Base-by-base conservation (phyloP, 2,113 vertebrate species). In the Aythya baeri region DNA sequence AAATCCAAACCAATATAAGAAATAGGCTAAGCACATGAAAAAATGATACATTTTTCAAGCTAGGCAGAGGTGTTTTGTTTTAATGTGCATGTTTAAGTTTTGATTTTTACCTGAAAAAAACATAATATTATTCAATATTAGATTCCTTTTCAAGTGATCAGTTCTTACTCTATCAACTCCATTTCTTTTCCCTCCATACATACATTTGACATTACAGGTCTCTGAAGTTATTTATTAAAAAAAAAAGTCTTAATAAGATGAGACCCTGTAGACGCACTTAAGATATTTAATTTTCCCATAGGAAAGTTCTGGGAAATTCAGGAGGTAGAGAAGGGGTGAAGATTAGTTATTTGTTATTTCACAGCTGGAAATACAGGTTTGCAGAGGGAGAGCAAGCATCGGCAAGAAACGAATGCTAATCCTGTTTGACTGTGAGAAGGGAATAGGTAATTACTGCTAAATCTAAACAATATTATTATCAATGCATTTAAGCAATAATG, bases 301-400 rank as follows among this genome's bases (percentile, higher is more conserved):
- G 57, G 62, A 89, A 71, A 78, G 11, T 77, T 86, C 41, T 73
- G 62, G 16, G 61, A 83, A 89, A 87, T 87, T 76, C 74, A 87
- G 49, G 52, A 80, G 11, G 2, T n/a, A n/a, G 25, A 77, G 27
- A 80, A 66, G 11, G 11, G 17, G 8, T 71, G 66, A 84, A 73
- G 32, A 88, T 36, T 82, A 15, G 25, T 85, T 95, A 38, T 93
- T 72, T 93, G 34, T 59, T 62, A 46, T 80, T 93, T 94, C 80
- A 81, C 83, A 93, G 68, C 31, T 91, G 90, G 58, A 95, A 81
- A 81, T 88, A 49, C 13, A 71, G 7, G 11, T 70, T 96, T 94
- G 63, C 70, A 65, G 65, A 83, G 58, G 78, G 12, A 52, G 12
- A 73, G 44, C 62, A 91, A 88, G 62, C 66, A 79, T 44, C 75